Base-by-base conservation (phyloP, 2,113 vertebrate genomes). In the Campylorhamphus procurvoides region DNA sequence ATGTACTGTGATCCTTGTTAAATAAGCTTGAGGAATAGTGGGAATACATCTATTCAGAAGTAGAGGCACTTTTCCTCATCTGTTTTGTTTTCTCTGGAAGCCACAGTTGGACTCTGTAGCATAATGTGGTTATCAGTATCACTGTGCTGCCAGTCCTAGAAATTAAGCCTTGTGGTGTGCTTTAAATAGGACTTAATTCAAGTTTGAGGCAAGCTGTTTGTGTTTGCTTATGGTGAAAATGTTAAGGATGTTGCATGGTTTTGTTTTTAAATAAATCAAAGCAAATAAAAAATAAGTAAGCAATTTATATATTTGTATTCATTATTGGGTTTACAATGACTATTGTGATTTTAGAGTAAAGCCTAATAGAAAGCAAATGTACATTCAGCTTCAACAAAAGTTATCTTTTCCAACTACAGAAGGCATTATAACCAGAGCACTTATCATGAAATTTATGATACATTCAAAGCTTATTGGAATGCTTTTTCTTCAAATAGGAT, bases 171-270 rank as follows among this genome's bases (percentile, higher is more conserved):
- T 91, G 85, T 95, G 90, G 79, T 90, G 49, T 82, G 52, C 90
- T 93, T 95, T 95, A 92, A 96, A 94, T 89, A 93, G 88, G 78
- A 71, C 73, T 92, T 90, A 87, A 88, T 95, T 96, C 84, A 75
- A 94, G 87, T 87, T 85, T 82, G 82, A 96, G 67, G 80, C 85
- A 94, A 93, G 76, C 76, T 96, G 83, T 86, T 94, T 90, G 67
- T 90, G 68, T 95, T 96, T 95, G 62, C 86, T 92, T 92, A 72
- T 90, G 73, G 69, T 79, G 71, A 84, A 58, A 92, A 76, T 53
- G 23, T 69, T 93, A 59, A 80, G 81, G 84, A 75, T 72, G 62
- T 84, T 93, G 39, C 42, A 33, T 82, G 58, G 14, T 90, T 93
- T 80, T 92, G 84, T 76, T 94, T 96, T 94, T 68, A 93, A 94